These are phyloP conservation scores for Netelia melanura DNA, from an alignment of 2,888 invertebrate genomes.

Conservation along the genomic window DNA sequence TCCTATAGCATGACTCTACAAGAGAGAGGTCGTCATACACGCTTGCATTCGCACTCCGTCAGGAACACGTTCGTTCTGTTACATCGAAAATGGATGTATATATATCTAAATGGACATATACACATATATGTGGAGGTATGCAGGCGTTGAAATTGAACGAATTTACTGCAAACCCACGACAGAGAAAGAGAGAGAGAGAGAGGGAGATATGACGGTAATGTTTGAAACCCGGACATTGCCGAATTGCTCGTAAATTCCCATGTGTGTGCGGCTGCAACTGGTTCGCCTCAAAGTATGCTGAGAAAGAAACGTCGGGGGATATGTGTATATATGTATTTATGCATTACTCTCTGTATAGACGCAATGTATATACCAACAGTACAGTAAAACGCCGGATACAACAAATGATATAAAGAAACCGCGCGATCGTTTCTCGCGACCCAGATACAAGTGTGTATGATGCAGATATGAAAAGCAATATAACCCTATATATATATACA, in stretches of 20 bases:
- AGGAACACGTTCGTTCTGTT: slow-evolving; percentile 13
- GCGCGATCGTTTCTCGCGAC: slow-evolving; percentile 50
- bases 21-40: not conserved
- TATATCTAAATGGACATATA: not conserved
- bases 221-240: slow-evolving; percentile 52
- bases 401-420: slow-evolving; percentile 43
- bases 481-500: slow-evolving; percentile 11
- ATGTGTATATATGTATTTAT: not conserved
- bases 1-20: not conserved
- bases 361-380: not conserved
- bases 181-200: slow-evolving; percentile 10
- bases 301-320: slow-evolving; percentile 37
- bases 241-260: slow-evolving; percentile 63
- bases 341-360: slow-evolving; percentile 6
- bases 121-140: not conserved
- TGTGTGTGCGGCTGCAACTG: slow-evolving; percentile 37
- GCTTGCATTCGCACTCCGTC: slow-evolving; percentile 27
- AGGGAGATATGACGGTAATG: not conserved
- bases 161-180: slow-evolving; percentile 55
- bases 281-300: slow-evolving; percentile 36
- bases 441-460: slow-evolving; percentile 52
- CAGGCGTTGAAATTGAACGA: slow-evolving; percentile 64
- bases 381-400: slow-evolving; percentile 40
- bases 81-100: not conserved
- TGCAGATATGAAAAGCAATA: slow-evolving; percentile 60